Percentiles rank a stretch among this genome's conserved stretches.
Conservation (phyloP, 2,888 invertebrate species). For the Spodoptera picta region DNA sequence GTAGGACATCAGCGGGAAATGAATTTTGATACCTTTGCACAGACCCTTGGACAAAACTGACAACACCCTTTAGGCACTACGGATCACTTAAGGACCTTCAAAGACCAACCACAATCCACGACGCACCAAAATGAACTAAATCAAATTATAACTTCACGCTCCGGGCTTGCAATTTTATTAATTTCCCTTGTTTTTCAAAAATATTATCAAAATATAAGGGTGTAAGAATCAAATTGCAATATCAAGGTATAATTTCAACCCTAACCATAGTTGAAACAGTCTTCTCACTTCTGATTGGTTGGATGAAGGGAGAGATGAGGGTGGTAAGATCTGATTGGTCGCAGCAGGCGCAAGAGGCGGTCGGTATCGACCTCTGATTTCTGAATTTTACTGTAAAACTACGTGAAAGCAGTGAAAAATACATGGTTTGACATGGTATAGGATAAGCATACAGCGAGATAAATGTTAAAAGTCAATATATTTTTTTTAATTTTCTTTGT, state of each 20-base stretch:
- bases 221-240: conserved; percentile 45
- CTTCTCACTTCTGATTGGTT: conserved; percentile 77
- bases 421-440: conserved; percentile 2
- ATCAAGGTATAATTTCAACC: conserved; percentile 58
- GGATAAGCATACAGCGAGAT: neutral
- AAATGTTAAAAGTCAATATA: neutral
- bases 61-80: conserved; percentile 46
- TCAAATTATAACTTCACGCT: conserved; percentile 75
- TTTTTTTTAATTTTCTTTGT: too few relatives aligned
- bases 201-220: conserved; percentile 6
- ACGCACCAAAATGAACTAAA: conserved; percentile 74
- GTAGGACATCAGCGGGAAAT: conserved; percentile 89
- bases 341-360: conserved; percentile 78
- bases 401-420: conserved; percentile 31
- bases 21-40: conserved; percentile 84
- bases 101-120: conserved; percentile 52
- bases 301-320: conserved; percentile 67
- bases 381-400: conserved; percentile 55
- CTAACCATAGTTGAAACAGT: conserved; percentile 71
- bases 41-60: conserved; percentile 64
- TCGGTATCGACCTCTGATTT: conserved; percentile 68
- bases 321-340: conserved; percentile 74
- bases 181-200: conserved; percentile 53
- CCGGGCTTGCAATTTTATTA: conserved; percentile 73
- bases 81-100: conserved; percentile 12